These are phyloP conservation scores for Myotis planiceps DNA, from an alignment of 2,797 vertebrate genomes.

Conservation along the genomic window DNA sequence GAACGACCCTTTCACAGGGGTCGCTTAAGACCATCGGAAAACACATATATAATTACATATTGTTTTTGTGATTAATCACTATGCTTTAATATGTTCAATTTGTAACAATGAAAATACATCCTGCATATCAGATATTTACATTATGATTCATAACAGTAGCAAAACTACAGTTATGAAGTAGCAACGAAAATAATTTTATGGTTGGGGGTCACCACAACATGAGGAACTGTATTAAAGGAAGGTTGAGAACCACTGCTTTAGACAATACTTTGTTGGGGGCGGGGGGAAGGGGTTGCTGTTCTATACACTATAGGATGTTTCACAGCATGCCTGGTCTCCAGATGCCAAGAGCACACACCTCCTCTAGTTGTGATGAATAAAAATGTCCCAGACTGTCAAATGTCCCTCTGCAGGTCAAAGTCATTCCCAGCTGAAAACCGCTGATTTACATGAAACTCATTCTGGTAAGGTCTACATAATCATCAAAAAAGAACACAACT, in stretches of 20 bases:
- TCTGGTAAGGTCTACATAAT: background rate
- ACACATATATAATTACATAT: too few relatives aligned
- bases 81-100: too few relatives aligned
- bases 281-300: background rate
- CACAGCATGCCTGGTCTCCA: background rate
- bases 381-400: background rate
- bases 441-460: background rate
- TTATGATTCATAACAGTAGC: too few relatives aligned
- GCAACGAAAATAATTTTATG: too few relatives aligned
- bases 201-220: too few relatives aligned
- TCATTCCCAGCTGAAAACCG: background rate
- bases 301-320: background rate
- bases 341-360: background rate
- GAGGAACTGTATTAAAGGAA: too few relatives aligned
- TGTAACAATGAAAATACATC: too few relatives aligned
- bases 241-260: background rate
- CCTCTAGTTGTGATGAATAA: background rate
- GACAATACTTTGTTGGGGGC: background rate
- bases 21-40: too few relatives aligned
- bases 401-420: background rate
- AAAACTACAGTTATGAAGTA: too few relatives aligned
- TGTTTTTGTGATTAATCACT: too few relatives aligned
- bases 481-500: background rate
- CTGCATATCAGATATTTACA: too few relatives aligned
- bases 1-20: too few relatives aligned